Base-by-base conservation (phyloP, 2,888 invertebrate species). In the Amiota mariae region DNA sequence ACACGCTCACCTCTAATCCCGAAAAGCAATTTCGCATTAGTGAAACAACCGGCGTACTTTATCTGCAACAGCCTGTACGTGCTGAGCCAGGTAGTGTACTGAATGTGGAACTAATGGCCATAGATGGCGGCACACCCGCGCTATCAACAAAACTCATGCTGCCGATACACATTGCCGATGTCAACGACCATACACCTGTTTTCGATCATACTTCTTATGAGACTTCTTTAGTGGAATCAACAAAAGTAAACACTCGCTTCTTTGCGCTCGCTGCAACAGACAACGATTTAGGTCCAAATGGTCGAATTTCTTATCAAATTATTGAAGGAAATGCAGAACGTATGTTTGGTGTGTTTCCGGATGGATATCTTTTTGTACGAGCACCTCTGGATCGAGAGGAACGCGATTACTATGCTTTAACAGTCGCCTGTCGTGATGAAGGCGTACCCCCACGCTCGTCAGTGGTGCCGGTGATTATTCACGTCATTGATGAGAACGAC, bases 401-500 rank as follows among this genome's bases (percentile, higher is more conserved):
- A 80, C 93, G 93, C 81, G 97, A 98, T 89, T 97, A 97, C 89
- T 98, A 97, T 90, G 96, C 96, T 0, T 90, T 98, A 72, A 95
- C 95, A 2, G 93, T 98, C 49, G 93, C 94, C 47, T 98, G 96
- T 1, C 92, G 91, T 71, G 98, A 98, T 90, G 92, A 94, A 71
- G 98, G 96, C 0, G 91, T 89, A 78, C 97, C 94, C 54, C 92
- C 93, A 59, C 93, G 94, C 86, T 95, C 94, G 71, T 97, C 98
- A 0, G 93, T 95, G 68, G 97, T 97, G 2, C 96, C 97, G 9
- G 95, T 98, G 1, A 96, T 97, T 18, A 95, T 98, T 77, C 97
- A 97, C 87, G 94, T 98, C 24, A 94, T 97, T 76, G 99, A 98
- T 90, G 97, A 98, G 90, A 99, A 99, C 90, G 98, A 99, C 90